Evolutionary conservation across 2,113 vertebrate species (phyloP).

Genomic region (Anseranas semipalmata): DNA sequence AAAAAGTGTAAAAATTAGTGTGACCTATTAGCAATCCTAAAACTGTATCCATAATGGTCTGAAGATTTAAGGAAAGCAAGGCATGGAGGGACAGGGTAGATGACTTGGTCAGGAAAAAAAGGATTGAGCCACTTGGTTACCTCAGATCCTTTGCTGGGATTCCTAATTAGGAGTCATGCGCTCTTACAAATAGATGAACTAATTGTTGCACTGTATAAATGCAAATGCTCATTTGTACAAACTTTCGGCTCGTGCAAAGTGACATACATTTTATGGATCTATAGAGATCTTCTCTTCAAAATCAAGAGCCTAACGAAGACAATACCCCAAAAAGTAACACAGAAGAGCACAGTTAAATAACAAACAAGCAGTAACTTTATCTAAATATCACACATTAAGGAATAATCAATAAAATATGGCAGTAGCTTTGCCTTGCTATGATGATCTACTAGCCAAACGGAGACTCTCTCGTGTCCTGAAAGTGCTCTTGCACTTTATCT

Average conservation of each 20-base stretch:
- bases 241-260: not conserved
- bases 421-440: not conserved
- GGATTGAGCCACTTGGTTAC: not conserved
- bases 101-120: not conserved
- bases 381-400: not conserved
- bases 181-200: not conserved
- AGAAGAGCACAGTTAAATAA: not conserved
- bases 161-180: not conserved
- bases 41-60: not conserved
- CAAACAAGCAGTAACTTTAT: not conserved
- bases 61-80: not conserved
- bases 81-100: not conserved
- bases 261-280: not conserved
- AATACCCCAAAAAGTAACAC: not conserved
- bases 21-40: not conserved
- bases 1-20: not conserved
- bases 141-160: not conserved
- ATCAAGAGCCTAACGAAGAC: not conserved
- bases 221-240: not conserved
- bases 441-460: not conserved
- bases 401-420: not conserved
- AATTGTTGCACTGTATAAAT: not conserved
- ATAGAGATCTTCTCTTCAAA: not conserved
- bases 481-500: not conserved
- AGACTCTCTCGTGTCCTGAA: not conserved